These are phyloP conservation scores for Panagrolaimus sp. DNA, from an alignment of 1,140 invertebrate species.

Conservation along the genomic window DNA sequence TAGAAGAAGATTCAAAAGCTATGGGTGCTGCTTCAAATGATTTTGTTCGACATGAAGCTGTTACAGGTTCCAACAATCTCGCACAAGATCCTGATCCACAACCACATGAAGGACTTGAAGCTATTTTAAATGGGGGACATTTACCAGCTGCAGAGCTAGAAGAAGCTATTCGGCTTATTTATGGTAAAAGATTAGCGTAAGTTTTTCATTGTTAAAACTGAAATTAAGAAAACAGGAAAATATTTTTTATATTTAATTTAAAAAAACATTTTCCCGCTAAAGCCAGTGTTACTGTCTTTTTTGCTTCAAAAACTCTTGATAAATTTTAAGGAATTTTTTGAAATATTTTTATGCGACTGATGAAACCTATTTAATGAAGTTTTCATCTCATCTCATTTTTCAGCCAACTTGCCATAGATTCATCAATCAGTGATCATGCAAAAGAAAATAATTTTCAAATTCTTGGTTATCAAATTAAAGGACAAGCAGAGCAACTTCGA, in stretches of 20 bases:
- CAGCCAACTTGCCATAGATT: conserved; percentile 62
- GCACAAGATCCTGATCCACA: not conserved
- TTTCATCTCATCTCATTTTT: conserved; percentile 10
- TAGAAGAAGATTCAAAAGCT: too few species aligned
- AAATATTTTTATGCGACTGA: too few species aligned
- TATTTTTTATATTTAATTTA: too few species aligned
- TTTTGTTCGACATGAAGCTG: too few species aligned
- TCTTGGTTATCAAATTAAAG: conserved; percentile 70
- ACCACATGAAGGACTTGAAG: conserved; percentile 23
- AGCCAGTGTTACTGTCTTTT: too few species aligned
- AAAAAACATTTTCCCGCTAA: too few species aligned
- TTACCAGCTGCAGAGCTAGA: conserved; percentile 30
- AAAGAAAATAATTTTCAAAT: conserved; percentile 69
- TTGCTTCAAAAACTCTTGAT: too few species aligned
- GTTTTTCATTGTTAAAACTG: too few species aligned
- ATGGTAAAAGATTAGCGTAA: conserved; percentile 40
- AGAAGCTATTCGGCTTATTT: conserved; percentile 36
- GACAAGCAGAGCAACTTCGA: conserved; percentile 67
- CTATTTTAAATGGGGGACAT: conserved; percentile 25
- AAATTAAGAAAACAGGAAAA: too few species aligned
- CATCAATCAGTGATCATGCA: conserved; percentile 62
- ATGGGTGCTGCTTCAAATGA: too few species aligned
- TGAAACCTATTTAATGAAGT: not conserved
- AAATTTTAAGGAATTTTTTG: too few species aligned
- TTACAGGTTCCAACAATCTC: too few species aligned